Percentiles rank a stretch among this genome's conserved stretches.
Evolutionary conservation across 2,888 invertebrate genomes (phyloP).

Genomic region (Amphimallon solstitiale): DNA sequence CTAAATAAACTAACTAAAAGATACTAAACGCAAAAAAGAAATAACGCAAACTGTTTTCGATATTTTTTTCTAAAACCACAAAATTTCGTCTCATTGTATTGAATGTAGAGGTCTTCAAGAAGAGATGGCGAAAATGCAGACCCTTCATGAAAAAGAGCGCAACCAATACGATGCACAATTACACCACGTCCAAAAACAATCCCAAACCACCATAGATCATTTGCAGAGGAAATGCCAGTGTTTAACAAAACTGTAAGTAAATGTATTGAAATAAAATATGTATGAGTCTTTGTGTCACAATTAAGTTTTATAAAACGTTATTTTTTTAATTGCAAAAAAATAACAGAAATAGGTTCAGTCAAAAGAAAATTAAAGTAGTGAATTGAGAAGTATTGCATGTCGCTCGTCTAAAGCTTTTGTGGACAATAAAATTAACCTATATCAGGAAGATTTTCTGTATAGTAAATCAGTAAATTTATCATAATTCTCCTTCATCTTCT

Average conservation of each 20-base stretch:
- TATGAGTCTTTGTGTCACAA: not conserved
- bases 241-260: slow-evolving; percentile 71
- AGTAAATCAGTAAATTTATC: too few species aligned
- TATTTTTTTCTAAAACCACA: not conserved
- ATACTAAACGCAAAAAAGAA: not conserved
- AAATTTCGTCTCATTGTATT: slow-evolving; percentile 40
- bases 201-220: slow-evolving; percentile 68
- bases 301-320: not conserved
- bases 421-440: too few species aligned
- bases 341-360: too few species aligned
- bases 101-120: slow-evolving; percentile 64
- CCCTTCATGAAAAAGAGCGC: slow-evolving; percentile 57
- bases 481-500: too few species aligned
- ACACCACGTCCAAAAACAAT: slow-evolving; percentile 64
- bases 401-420: too few species aligned
- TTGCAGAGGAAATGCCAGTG: slow-evolving; percentile 71
- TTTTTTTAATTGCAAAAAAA: too few species aligned
- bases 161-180: slow-evolving; percentile 56
- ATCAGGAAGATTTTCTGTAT: too few species aligned
- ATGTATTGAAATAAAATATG: not conserved
- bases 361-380: too few species aligned
- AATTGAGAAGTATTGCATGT: too few species aligned
- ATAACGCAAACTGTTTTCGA: not conserved
- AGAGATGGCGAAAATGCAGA: slow-evolving; percentile 55
- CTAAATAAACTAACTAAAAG: slow-evolving; percentile 1